phyloP scores from a whole-genome alignment of 1,140 invertebrate species.

The Holotrichia oblita region DNA sequence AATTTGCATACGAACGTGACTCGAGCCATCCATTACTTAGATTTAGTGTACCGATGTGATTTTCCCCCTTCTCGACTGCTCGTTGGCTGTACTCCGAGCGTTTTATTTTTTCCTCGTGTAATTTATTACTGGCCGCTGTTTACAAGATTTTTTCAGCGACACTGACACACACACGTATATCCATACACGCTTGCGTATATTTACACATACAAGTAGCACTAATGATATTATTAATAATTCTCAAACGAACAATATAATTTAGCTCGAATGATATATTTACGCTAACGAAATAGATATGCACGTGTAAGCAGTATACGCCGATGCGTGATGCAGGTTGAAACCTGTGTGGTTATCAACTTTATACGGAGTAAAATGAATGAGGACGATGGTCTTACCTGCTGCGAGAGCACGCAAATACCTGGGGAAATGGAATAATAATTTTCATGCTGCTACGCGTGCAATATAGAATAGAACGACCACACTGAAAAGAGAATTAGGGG shows the following conservation, averaged over 20 bases:
- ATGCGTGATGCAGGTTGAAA: constrained; percentile 16
- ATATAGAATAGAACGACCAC: background rate
- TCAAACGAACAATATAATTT: constrained; percentile 16
- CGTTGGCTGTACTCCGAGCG: background rate
- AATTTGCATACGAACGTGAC: constrained; percentile 34
- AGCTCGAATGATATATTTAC: background rate
- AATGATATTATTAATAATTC: constrained; percentile 30
- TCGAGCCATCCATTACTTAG: constrained; percentile 32
- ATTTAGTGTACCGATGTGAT: constrained; percentile 32
- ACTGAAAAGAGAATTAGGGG: background rate
- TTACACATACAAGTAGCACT: background rate
- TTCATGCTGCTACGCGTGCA: constrained; percentile 1
- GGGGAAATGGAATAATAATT: constrained; percentile 13
- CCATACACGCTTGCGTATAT: background rate
- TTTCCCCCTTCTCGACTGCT: background rate
- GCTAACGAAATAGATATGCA: constrained; percentile 17
- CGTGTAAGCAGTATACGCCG: background rate
- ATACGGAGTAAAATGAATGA: background rate
- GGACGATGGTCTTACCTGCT: constrained; percentile 10
- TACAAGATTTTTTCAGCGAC: constrained; percentile 28
- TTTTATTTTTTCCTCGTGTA: constrained; percentile 21
- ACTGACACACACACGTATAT: background rate
- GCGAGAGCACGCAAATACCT: constrained; percentile 10
- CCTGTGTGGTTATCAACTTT: constrained; percentile 19
- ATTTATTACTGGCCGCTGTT: constrained; percentile 27